phyloP scores from a whole-genome alignment of 2,797 vertebrate species.

The Typhlichthys eigenmanni region DNA sequence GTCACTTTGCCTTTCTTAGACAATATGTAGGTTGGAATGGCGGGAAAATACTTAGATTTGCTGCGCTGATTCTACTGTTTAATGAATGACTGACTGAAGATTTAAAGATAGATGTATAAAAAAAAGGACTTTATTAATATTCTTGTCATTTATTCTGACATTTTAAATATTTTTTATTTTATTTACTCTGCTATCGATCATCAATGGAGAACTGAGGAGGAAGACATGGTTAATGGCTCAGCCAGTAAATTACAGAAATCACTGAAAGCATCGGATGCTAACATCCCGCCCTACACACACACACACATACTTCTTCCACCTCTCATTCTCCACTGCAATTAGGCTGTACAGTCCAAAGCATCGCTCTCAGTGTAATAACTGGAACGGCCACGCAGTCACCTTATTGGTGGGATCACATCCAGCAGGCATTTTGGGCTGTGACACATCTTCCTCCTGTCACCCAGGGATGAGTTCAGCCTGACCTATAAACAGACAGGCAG shows the following conservation, averaged over 20 bases:
- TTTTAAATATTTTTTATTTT: background rate
- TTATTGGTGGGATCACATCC: constrained; percentile 60
- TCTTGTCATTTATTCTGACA: background rate
- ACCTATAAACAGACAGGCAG: background rate
- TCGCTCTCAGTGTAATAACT: constrained; percentile 50
- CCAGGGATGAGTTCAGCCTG: constrained; percentile 31
- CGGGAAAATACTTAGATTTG: constrained; percentile 28
- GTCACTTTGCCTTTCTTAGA: constrained; percentile 40
- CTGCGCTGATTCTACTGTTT: constrained; percentile 27
- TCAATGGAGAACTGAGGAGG: constrained; percentile 16
- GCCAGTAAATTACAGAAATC: constrained; percentile 34
- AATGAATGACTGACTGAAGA: constrained; percentile 32
- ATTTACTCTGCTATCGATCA: background rate
- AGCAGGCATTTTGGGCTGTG: constrained; percentile 51
- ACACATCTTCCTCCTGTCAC: constrained; percentile 55
- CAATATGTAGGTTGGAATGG: constrained; percentile 21
- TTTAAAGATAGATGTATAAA: constrained; percentile 4
- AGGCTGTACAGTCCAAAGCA: constrained; percentile 28
- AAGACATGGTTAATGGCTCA: constrained; percentile 33
- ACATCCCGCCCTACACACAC: background rate
- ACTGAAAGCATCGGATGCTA: too few relatives aligned
- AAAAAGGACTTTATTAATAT: background rate
- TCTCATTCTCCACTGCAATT: constrained; percentile 3
- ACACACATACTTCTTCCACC: background rate
- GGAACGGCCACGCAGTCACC: constrained; percentile 49